Conservation (phyloP, 2,888 invertebrate species). For the Gymnosoma rotundatum region DNA sequence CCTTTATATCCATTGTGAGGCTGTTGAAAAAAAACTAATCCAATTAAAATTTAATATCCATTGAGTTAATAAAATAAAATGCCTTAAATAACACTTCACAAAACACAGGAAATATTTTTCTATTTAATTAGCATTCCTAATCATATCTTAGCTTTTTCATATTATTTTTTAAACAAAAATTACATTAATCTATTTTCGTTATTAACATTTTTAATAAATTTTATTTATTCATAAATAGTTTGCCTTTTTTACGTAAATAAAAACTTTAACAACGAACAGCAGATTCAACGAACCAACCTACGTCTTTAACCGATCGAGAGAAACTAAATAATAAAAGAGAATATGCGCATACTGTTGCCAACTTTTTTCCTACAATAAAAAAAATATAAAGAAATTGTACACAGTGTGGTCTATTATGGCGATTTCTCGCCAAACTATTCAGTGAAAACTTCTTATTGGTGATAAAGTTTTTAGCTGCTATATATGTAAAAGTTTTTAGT, state of each 20-base stretch:
- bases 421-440: too few relatives aligned
- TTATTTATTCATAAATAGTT: too few relatives aligned
- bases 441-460: too few relatives aligned
- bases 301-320: slow-evolving; percentile 56
- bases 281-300: slow-evolving; percentile 13
- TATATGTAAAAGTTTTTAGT: too few relatives aligned
- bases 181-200: not conserved
- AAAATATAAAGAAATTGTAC: too few relatives aligned
- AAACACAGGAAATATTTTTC: not conserved
- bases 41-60: slow-evolving; percentile 9
- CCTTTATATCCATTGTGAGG: slow-evolving; percentile 4
- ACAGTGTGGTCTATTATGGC: too few relatives aligned
- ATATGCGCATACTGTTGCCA: not conserved
- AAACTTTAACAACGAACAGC: slow-evolving; percentile 6
- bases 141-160: too few relatives aligned
- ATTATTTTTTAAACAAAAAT: not conserved
- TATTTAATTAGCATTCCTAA: too few relatives aligned
- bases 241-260: not conserved
- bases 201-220: slow-evolving; percentile 13
- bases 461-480: too few relatives aligned
- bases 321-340: slow-evolving; percentile 55
- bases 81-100: slow-evolving; percentile 33
- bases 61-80: slow-evolving; percentile 5
- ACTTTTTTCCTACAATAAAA: too few relatives aligned
- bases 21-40: slow-evolving; percentile 6